These are phyloP conservation scores for Lithodes maja DNA, from an alignment of 2,888 invertebrate species.

Conservation along the genomic window DNA sequence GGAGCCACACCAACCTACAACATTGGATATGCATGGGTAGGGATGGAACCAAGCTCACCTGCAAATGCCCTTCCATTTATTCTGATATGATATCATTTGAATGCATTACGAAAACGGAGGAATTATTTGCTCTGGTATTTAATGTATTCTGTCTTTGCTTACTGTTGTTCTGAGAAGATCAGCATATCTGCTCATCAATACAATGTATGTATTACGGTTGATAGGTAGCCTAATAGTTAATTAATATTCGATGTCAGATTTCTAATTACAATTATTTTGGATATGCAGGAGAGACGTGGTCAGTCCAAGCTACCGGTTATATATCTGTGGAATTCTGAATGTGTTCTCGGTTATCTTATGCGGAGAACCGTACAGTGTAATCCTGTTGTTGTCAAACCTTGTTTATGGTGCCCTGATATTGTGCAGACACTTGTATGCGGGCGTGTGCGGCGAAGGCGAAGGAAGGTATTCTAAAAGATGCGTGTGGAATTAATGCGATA, in stretches of 20 bases:
- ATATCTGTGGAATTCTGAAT: neutral
- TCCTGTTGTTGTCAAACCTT: neutral
- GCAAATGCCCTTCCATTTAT: neutral
- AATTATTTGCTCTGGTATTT: no score
- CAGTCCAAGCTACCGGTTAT: no score
- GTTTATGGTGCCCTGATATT: neutral
- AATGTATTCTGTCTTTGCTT: no score
- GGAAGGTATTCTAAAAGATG: neutral
- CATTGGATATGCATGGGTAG: constrained; percentile 33
- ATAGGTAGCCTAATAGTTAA: no score
- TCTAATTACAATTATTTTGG: no score
- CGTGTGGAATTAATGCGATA: neutral
- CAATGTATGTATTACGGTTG: no score
- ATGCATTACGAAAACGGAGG: neutral
- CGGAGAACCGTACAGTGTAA: neutral
- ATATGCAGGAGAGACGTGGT: no score
- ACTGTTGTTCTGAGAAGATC: no score
- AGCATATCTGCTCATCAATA: no score
- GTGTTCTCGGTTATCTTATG: neutral
- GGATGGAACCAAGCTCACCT: constrained; percentile 16
- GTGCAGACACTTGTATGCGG: neutral
- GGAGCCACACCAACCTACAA: constrained; percentile 4
- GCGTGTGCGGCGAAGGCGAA: neutral
- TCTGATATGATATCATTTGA: neutral
- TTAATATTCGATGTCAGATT: no score